Base-by-base conservation (phyloP, 2,113 vertebrate species). In the Hucho hucho region DNA sequence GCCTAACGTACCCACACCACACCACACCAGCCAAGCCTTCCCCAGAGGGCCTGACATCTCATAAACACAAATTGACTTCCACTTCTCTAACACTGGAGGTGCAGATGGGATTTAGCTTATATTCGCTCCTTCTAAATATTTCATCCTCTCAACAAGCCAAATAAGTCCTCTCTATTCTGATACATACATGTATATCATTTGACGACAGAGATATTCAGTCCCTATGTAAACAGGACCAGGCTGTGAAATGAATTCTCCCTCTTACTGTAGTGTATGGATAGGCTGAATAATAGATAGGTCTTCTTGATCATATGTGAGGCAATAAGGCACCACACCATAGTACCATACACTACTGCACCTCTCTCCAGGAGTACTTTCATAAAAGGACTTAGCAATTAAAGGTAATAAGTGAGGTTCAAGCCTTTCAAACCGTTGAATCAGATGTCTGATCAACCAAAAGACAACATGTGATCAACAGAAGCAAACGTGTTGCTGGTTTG, bases 101-200 rank as follows among this genome's bases (percentile, higher is more conserved):
- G 83, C 88, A 90, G 87, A 90, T 88, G 90, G 86, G 83, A 88
- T 90, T 89, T 87, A 85, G 85, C 84, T 81, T 88, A 82, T 72
- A 87, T 84, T 87, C 79, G 24, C 79, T 88, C 32, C 32, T 79
- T 89, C 84, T 90, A 88, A 87, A 91, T 90, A 90, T 91, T 88
- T 88, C 78, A 89, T 90, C 32, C 32, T 32, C 88, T 80, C 83
- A 86, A 88, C 88, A 86, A 87, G 85, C 78, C 84, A 85, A 87
- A 89, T 89, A 78, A 86, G 87, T 88, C 85, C 83, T 83, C 87
- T 88, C 86, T 77, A 84, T 87, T 87, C 86, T 86, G 86, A 88
- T 88, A 87, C 81, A 85, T 86, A 88, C 32, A 32, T 32, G 32
- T 32, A 32, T 86, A 82, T 85, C 79, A 87, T 86, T 84, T 88